phyloP scores from a whole-genome alignment of 2,888 invertebrate genomes.

The Aproaerema taeniolella region DNA sequence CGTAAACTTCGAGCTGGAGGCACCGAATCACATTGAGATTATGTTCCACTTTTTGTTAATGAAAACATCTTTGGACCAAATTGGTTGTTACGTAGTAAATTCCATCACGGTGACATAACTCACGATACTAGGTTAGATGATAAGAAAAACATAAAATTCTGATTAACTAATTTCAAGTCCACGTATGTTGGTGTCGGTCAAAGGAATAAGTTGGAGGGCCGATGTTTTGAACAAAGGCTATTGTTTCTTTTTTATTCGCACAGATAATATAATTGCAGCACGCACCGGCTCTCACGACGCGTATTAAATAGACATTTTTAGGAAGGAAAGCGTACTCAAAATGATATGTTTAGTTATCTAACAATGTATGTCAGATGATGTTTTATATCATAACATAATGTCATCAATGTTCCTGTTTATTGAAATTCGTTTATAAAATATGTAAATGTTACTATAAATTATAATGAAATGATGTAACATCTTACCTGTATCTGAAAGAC shows the following conservation, averaged over 20 bases:
- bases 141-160: slow-evolving; percentile 2
- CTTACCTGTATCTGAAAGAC: slow-evolving; percentile 78
- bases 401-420: slow-evolving; percentile 6
- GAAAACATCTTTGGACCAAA: slow-evolving; percentile 17
- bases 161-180: slow-evolving; percentile 21
- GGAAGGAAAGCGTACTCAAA: slow-evolving; percentile 32
- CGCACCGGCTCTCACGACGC: slow-evolving; percentile 36
- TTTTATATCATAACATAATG: neutral
- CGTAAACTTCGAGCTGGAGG: slow-evolving; percentile 42
- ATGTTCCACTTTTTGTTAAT: slow-evolving; percentile 22
- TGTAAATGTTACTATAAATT: too few relatives aligned
- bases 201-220: slow-evolving; percentile 50
- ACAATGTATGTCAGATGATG: slow-evolving; percentile 28
- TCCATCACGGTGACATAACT: slow-evolving; percentile 14
- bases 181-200: slow-evolving; percentile 47
- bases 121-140: slow-evolving; percentile 8
- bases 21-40: slow-evolving; percentile 31
- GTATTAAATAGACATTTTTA: slow-evolving; percentile 28
- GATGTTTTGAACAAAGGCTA: slow-evolving; percentile 64
- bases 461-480: too few relatives aligned
- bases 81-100: slow-evolving; percentile 9
- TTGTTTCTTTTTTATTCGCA: slow-evolving; percentile 67
- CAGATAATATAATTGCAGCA: slow-evolving; percentile 40
- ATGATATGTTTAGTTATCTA: slow-evolving; percentile 32
- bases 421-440: slow-evolving; percentile 8